Evolutionary conservation across 2,888 invertebrate species (phyloP).

Genomic region (Ommatoiulus sabulosus): DNA sequence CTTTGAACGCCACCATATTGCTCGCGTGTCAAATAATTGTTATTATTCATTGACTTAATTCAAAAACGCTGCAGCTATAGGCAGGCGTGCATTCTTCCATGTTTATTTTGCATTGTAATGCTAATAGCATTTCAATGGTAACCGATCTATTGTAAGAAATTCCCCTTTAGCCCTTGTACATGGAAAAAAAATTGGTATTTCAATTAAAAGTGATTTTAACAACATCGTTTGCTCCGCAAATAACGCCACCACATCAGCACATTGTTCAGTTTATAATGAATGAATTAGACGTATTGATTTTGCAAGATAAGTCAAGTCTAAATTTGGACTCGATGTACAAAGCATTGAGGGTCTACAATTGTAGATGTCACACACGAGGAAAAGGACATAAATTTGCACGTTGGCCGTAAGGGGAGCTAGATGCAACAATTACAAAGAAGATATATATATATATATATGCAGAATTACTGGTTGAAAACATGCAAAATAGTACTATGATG

Average conservation of each 20-base stretch:
- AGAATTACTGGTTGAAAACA: no score
- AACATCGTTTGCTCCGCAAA: not conserved
- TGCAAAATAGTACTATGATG: no score
- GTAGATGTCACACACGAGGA: no score
- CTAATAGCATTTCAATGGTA: not conserved
- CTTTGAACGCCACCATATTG: not conserved
- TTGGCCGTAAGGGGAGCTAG: no score
- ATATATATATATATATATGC: no score
- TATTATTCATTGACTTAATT: constrained; percentile 11
- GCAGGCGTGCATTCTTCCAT: not conserved
- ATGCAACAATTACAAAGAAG: no score
- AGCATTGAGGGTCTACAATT: no score
- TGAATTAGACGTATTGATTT: no score
- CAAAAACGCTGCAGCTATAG: not conserved
- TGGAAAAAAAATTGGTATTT: not conserved
- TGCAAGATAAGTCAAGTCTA: no score
- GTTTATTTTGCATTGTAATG: constrained; percentile 21
- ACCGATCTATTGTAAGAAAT: constrained; percentile 1
- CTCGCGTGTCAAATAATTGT: constrained; percentile 30
- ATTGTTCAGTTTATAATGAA: not conserved
- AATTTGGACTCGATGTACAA: no score
- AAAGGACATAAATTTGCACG: no score
- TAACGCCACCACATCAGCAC: not conserved
- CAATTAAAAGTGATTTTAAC: not conserved
- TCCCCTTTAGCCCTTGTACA: not conserved